Conservation (phyloP, 2,797 vertebrate genomes). For the Eremophila alpestris region DNA sequence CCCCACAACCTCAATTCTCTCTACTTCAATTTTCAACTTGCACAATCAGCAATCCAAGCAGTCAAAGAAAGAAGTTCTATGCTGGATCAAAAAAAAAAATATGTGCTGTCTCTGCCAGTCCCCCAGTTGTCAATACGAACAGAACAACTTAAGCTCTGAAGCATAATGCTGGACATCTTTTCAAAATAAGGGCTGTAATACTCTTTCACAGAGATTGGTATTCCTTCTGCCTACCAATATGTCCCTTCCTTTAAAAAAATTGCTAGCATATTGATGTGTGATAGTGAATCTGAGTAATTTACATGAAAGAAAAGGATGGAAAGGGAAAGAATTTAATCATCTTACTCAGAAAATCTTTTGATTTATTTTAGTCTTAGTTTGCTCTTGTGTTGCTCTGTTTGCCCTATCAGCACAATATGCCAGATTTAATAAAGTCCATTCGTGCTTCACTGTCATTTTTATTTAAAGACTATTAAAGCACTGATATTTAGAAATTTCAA, state of each 20-base stretch:
- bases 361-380: neutral
- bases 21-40: neutral
- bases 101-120: neutral
- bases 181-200: neutral
- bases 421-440: neutral
- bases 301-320: neutral
- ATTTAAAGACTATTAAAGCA: neutral
- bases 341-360: neutral
- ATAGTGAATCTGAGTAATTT: neutral
- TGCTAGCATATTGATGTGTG: neutral
- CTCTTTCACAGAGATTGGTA: neutral
- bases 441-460: neutral
- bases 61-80: neutral
- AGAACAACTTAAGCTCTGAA: neutral
- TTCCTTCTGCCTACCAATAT: neutral
- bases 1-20: neutral
- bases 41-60: neutral
- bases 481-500: constrained; percentile 25
- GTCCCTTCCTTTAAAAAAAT: neutral
- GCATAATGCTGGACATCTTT: neutral
- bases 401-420: neutral
- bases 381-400: neutral
- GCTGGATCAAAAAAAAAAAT: neutral
- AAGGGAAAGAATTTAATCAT: neutral
- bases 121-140: neutral